A percentile compares a stretch with the other conserved stretches of the same genome.
phyloP scores from a whole-genome alignment of 1,140 invertebrate species.

The Drosophila melanica region DNA sequence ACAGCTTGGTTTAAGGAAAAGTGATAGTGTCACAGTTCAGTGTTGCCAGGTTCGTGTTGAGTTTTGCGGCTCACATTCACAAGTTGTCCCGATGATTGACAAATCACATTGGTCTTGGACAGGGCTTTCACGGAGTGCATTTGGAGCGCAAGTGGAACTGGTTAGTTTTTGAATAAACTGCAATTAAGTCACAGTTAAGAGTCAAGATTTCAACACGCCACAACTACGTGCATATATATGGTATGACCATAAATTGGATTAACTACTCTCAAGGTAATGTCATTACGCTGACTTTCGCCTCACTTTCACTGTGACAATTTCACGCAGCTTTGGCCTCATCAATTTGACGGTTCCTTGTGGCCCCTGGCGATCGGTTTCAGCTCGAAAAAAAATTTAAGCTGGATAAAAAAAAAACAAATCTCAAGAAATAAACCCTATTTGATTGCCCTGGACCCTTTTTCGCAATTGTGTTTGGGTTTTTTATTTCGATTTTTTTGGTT shows the following conservation, averaged over 20 bases:
- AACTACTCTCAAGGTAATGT: conserved; percentile 22
- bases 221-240: neutral
- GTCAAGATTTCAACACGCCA: conserved; percentile 13
- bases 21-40: conserved; percentile 13
- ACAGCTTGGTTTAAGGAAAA: conserved; percentile 1
- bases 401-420: neutral
- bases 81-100: conserved; percentile 16
- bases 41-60: neutral
- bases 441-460: conserved; percentile 31
- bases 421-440: conserved; percentile 12
- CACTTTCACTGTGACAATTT: conserved; percentile 18
- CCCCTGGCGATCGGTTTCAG: neutral
- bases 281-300: conserved; percentile 10
- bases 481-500: conserved; percentile 4
- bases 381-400: neutral
- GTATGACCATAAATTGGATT: conserved; percentile 1
- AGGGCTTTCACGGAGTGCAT: neutral
- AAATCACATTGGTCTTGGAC: conserved; percentile 25
- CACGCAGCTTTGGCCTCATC: neutral
- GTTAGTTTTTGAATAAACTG: conserved; percentile 3
- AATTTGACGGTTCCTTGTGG: neutral
- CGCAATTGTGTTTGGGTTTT: neutral
- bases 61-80: conserved; percentile 6
- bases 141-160: neutral
- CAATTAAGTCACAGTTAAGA: conserved; percentile 17